Evolutionary conservation across 2,113 vertebrate genomes (phyloP).

Genomic region (Siphamia tubifer): DNA sequence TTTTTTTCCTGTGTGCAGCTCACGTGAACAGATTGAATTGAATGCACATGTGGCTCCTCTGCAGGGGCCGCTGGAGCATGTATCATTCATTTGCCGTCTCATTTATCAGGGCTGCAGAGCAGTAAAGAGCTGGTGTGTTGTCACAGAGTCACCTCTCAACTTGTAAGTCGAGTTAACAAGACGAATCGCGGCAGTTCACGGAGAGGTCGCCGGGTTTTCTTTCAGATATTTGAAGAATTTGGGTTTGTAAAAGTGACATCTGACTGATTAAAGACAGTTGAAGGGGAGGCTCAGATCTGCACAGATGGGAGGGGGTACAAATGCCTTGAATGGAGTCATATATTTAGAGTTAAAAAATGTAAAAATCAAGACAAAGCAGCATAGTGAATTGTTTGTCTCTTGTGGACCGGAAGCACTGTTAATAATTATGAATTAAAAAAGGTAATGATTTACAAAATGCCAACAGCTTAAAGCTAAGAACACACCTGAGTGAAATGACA

Average conservation of each 20-base stretch:
- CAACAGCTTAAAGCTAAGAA: too few relatives aligned
- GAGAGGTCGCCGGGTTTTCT: not conserved
- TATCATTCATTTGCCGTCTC: conserved; percentile 30
- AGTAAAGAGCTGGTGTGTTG: conserved; percentile 3
- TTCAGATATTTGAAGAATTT: conserved; percentile 22
- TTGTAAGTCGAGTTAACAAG: conserved; percentile 10
- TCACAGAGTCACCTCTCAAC: conserved; percentile 23
- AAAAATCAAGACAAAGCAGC: too few relatives aligned
- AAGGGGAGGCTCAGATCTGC: not conserved
- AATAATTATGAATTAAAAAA: too few relatives aligned
- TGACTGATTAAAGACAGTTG: not conserved
- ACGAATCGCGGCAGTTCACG: not conserved
- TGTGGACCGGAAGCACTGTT: too few relatives aligned
- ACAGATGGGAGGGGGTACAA: not conserved
- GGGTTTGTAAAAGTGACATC: not conserved
- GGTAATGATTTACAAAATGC: too few relatives aligned
- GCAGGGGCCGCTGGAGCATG: not conserved
- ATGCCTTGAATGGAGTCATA: too few relatives aligned
- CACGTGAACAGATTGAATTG: conserved; percentile 39
- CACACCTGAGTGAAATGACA: too few relatives aligned
- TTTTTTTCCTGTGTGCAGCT: conserved; percentile 27
- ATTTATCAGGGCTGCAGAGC: conserved; percentile 30
- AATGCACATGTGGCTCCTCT: conserved; percentile 42
- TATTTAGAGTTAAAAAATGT: too few relatives aligned
- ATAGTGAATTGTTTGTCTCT: too few relatives aligned